Base-by-base conservation (phyloP, 2,113 vertebrate genomes). In the Nothobranchius furzeri region DNA sequence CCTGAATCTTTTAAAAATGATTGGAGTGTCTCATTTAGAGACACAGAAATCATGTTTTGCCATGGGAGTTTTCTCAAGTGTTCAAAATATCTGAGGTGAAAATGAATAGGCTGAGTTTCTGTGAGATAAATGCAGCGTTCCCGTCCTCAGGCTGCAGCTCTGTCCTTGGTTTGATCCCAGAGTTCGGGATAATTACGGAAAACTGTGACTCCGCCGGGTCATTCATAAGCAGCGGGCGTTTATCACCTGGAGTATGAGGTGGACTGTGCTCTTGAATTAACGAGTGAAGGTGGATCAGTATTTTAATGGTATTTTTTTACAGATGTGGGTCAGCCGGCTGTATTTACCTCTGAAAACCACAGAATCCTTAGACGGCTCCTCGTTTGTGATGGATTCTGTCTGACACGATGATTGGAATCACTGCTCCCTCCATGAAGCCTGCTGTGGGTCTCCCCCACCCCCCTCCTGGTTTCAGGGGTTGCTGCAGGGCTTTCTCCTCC, bases 371-470 rank as follows among this genome's bases (percentile, higher is more conserved):
- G 13, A 40, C 46, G 50, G 60, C 58, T 47, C 36, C 10, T 45
- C 17, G 46, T 51, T 30, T 55, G 30, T 30, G 30, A 30, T 30
- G 40, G 6, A 55, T 59, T 47, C 60, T 49, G 11, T 64, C 47
- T 42, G 67, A 76, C 45, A 47, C 43, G n/a, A 51, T 56, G 52
- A 64, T 35, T 47, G 70, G 71, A 81, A 61, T 66, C 2, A 46
- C 65, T 25, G 51, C 73, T 65, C 48, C 12, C 52, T 65, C 58
- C 1, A 46, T 74, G 62, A 73, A 60, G 52, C 73, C 15, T 70
- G 64, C 53, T 70, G 61, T 78, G 85, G 83, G 53, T 87, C 78
- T 20, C 35, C 7, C 61, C 56, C 55, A 68, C 75, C 12, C 12
- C 50, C 52, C 71, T 60, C 47, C 12, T 17, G n/a, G 54, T 78